A percentile compares a stretch with the other conserved stretches of the same genome.
Evolutionary conservation across 2,113 vertebrate species (phyloP).

Genomic region (Menidia beryllina): DNA sequence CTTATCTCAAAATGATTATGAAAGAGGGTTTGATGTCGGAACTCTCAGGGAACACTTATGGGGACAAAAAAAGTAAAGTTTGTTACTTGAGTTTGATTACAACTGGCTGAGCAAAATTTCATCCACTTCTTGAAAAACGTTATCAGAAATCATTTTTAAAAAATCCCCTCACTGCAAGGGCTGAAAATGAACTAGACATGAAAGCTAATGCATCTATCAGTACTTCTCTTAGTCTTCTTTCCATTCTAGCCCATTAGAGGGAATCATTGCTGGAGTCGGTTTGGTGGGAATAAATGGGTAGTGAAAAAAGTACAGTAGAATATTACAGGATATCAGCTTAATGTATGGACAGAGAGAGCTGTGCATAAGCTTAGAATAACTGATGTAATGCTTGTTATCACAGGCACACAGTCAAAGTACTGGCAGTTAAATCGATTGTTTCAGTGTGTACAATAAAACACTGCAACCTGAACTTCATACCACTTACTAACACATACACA

Average conservation of each 20-base stretch:
- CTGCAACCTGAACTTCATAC: constrained; percentile 16
- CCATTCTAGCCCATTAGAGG: constrained; percentile 28
- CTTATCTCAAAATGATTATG: constrained; percentile 15
- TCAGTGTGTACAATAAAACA: neutral
- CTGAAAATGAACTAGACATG: neutral
- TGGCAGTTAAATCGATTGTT: neutral
- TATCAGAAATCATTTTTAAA: neutral
- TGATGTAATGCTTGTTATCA: neutral
- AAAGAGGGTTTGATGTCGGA: constrained; percentile 1
- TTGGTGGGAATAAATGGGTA: constrained; percentile 25
- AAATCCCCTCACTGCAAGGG: neutral
- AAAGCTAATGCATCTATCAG: constrained; percentile 3
- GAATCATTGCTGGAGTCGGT: constrained; percentile 11
- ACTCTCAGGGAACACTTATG: neutral
- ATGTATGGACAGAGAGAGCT: neutral
- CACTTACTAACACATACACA: constrained; percentile 6
- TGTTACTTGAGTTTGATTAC: neutral
- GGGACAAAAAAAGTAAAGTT: neutral
- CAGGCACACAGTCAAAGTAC: neutral
- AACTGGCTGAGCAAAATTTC: constrained; percentile 7
- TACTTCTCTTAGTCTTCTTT: constrained; percentile 4
- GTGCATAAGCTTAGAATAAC: neutral
- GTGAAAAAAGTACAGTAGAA: neutral
- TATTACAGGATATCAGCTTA: constrained; percentile 24
- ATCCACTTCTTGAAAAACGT: constrained; percentile 4